These are phyloP conservation scores for Myripristis jacobus DNA, from an alignment of 2,797 vertebrate species.

Conservation along the genomic window DNA sequence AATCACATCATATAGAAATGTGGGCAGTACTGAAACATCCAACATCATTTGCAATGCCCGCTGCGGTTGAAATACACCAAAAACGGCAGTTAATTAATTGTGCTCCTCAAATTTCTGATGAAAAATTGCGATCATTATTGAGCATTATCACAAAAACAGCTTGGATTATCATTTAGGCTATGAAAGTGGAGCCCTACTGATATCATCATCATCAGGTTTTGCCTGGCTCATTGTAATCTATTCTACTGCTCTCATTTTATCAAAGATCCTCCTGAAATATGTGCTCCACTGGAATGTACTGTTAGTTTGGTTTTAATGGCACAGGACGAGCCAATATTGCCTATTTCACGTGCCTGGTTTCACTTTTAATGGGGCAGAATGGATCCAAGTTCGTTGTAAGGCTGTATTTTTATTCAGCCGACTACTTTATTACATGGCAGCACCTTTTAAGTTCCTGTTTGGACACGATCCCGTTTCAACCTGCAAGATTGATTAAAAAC, in stretches of 20 bases:
- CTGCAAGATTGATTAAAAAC: not conserved
- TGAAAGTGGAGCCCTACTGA: too few species aligned
- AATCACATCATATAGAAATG: not conserved
- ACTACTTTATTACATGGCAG: not conserved
- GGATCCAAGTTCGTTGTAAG: not conserved
- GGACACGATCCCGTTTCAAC: constrained; percentile 1
- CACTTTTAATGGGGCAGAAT: too few species aligned
- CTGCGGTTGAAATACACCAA: not conserved
- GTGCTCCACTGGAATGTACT: not conserved
- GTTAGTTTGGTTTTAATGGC: not conserved
- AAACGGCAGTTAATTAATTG: too few species aligned
- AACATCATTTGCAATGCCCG: not conserved
- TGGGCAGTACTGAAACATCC: not conserved
- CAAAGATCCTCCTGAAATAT: too few species aligned
- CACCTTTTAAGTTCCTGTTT: constrained; percentile 8
- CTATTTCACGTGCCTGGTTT: not conserved
- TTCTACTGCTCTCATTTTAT: too few species aligned
- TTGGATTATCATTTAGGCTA: too few species aligned
- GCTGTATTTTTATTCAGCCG: not conserved
- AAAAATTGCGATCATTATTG: too few species aligned
- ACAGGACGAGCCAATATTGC: not conserved
- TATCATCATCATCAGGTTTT: not conserved
- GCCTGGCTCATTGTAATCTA: not conserved
- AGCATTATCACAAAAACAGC: too few species aligned
- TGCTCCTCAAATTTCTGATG: not conserved